Evolutionary conservation across 30 jellyfish, hydroid and myxozoan species (phyloP), one percentile per base, ranked within the genome.

Genomic region (Rhopilema esculentum): DNA sequence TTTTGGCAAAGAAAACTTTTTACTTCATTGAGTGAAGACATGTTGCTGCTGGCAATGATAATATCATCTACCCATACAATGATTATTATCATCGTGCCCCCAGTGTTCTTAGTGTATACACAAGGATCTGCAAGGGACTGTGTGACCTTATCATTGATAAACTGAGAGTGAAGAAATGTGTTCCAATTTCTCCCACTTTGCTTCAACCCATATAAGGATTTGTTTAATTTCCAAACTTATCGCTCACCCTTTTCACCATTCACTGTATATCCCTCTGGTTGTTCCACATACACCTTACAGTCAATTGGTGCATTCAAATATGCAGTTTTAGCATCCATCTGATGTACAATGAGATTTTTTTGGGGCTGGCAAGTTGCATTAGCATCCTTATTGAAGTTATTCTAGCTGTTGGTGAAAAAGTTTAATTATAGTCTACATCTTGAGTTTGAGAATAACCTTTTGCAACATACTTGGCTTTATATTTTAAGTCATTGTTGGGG

Each of bases 1-100:
- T 63, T 28, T 49, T 31, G 63, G 4, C 63, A 51, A 84, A 87
- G 68, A 22, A 4, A 1, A 15, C 32, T 15, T 27, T 75, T 75
- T 23, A 1, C 75, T 28, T 87, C 49, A 61, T 29, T 57, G 79
- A 75, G n/a, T 25, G 52, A 27, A 29, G 76, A 53, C 49, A 75
- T 16, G 66, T n/a, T 28, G 78, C 50, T 70, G 79, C 92, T 21
- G 22, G 92, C 92, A n/a, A 77, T 16, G 21, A 87, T 76, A 27
- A 87, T 77, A 70, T 87, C 92, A 87, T 87, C 96, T 28, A 87
- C 96, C 96, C 92, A 87, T 40, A 66, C 66, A 0, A 87, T 23
- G 20, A 52, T 12, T 24, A 57, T 33, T 23, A 79, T 65, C 18
- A 62, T 65, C 16, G 77, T 33, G 22, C 64, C 64, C 26, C 80